Evolutionary conservation across 2,797 vertebrate genomes (phyloP).

Genomic region (Tapirus indicus): DNA sequence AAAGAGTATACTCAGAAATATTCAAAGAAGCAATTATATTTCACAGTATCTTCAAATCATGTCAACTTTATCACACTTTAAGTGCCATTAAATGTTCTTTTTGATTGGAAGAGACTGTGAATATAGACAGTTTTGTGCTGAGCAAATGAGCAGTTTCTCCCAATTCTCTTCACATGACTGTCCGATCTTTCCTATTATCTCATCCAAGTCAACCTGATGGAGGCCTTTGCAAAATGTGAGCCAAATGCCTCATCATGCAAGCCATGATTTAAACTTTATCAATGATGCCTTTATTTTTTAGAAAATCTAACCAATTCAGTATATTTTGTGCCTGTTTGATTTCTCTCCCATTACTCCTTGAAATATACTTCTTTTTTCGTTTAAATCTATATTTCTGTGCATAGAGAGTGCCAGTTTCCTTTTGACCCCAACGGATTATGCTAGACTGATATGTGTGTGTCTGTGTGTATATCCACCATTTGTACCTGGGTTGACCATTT

Average conservation of each 20-base stretch:
- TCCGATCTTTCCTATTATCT: background rate
- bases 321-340: background rate
- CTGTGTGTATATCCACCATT: background rate
- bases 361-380: background rate
- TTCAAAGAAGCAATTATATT: slow-evolving; percentile 64
- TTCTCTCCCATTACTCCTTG: background rate
- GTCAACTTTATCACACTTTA: slow-evolving; percentile 63
- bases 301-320: background rate
- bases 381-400: background rate
- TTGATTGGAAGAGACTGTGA: slow-evolving; percentile 60
- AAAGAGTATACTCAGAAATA: slow-evolving; percentile 54
- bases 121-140: slow-evolving; percentile 40
- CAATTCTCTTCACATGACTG: slow-evolving; percentile 45
- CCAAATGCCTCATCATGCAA: background rate
- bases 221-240: background rate
- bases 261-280: slow-evolving; percentile 21
- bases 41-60: slow-evolving; percentile 64
- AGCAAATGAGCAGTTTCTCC: slow-evolving; percentile 38
- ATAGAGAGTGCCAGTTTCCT: background rate
- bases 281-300: background rate
- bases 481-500: background rate
- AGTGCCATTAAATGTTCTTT: slow-evolving; percentile 57
- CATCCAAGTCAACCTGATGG: slow-evolving; percentile 39
- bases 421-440: background rate
- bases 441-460: background rate